Base-by-base conservation (phyloP, 2,797 vertebrate species). In the Streptopelia turtur region DNA sequence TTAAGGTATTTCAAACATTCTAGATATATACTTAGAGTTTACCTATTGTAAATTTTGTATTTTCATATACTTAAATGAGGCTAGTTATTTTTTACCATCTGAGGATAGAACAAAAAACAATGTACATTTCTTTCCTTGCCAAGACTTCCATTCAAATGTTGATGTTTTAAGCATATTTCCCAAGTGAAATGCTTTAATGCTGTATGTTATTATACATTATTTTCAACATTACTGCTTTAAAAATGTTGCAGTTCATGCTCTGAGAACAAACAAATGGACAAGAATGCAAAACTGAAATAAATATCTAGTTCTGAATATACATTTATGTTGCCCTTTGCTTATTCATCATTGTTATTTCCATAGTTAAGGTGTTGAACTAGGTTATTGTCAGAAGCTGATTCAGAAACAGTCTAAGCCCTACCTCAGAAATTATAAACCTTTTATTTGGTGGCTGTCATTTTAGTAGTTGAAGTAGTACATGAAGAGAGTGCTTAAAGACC, bases 161-260 rank as follows among this genome's bases (percentile, higher is more conserved):
- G 28, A 16, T 21, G 3, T 65, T 92, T 89, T 60, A 80, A 84
- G 22, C 30, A 25, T 82, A 83, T 84, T 96, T 96, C 56, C 35
- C 30, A 76, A 74, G 33, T 57, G 33, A 83, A 93, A 95, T 76
- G 1, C 39, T 83, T 89, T 92, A 74, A 83, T 6, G 6, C 3
- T 71, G 1, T 25, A 35, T 53, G 9, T 59, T 56, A 89, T 93
- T 87, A 37, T 18, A 55, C 6, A 88, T 80, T 76, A 66, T 81
- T 93, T 96, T 95, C 69, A 92, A 16, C 16, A 53, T 47, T 47
- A 87, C 53, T 88, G 13, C 20, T 74, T 78, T 82, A 57, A 81
- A 25, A 71, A 5, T 60, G 7, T 23, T 66, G 68, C 21, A 74
- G 56, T 68, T 95, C 23, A 39, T 45, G 83, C 25, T 74, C 24